Evolutionary conservation across 2,888 invertebrate genomes (phyloP), one percentile per base, ranked within the genome.

Genomic region (Ichneumoninae sp.): DNA sequence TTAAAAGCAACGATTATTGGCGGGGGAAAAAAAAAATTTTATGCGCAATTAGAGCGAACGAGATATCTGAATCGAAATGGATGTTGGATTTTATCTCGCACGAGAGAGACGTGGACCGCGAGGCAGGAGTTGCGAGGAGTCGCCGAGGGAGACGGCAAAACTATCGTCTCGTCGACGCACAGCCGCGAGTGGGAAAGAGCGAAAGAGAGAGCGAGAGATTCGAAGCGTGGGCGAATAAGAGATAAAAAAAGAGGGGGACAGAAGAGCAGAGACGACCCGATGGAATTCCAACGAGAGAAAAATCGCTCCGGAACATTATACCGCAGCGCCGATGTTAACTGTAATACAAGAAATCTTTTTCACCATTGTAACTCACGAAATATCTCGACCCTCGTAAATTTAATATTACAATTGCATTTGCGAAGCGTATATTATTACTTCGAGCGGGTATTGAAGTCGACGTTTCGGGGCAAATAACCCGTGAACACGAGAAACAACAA

Each of bases 251-350:
- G 36, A 71, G 54, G 13, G 19, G 22, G 62, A 50, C 33, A 69
- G 70, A 68, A 72, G 50, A 26, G 52, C 52, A 70, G 68, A 85
- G 86, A 86, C 81, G 87, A 85, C 87, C 86, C 87, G 86, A 88
- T 88, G 90, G 90, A 86, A 91, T 90, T 89, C 90, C 90, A 90
- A 90, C 87, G 89, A 90, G 89, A 90, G 86, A 88, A 90, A 90
- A 89, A 90, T 89, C 78, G 36, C 71, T 82, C 16, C 62, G 87
- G 84, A 85, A 87, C 85, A 84, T 79, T 86, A 84, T 83, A 75
- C 47, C 69, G 65, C 33, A 88, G 57, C 57, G 3, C 26, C 57
- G 26, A 57, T 13, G 57, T 26, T 57, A 57, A 57, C 57, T 57
- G 57, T 57, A 57, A 26, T 57, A 57, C 57, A 26, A 26, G 57